Evolutionary conservation across 2,888 invertebrate species (phyloP).

Genomic region (Cheilosia soror): DNA sequence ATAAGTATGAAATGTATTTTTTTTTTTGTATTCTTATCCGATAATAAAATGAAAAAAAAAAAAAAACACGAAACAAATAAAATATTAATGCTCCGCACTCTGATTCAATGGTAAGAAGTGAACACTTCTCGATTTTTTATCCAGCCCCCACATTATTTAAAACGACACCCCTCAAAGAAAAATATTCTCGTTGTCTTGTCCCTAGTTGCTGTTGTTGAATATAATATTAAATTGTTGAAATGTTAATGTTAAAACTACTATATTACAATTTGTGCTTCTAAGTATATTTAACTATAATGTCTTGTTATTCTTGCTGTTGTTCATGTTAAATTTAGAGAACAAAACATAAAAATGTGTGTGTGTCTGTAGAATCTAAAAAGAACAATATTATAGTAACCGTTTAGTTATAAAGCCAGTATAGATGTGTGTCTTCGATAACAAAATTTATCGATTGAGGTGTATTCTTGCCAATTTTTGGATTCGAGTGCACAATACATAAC

Average conservation of each 20-base stretch:
- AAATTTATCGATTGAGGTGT: constrained; percentile 62
- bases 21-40: constrained; percentile 34
- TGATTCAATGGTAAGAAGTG: constrained; percentile 64
- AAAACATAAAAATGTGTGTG: constrained; percentile 19
- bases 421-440: constrained; percentile 46
- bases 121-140: constrained; percentile 47
- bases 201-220: constrained; percentile 67
- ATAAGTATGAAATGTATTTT: constrained; percentile 62
- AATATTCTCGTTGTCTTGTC: constrained; percentile 33
- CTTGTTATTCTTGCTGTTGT: constrained; percentile 71
- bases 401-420: constrained; percentile 21
- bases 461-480: constrained; percentile 73
- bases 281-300: constrained; percentile 53
- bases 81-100: constrained; percentile 55
- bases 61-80: constrained; percentile 13
- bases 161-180: constrained; percentile 6
- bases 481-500: constrained; percentile 61
- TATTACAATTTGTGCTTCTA: constrained; percentile 55
- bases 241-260: constrained; percentile 59
- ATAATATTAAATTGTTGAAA: constrained; percentile 37
- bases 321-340: constrained; percentile 64
- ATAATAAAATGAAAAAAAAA: constrained; percentile 37
- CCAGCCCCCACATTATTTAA: constrained; percentile 6
- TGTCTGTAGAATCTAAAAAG: constrained; percentile 26
- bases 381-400: constrained; percentile 28